Conservation (phyloP, 2,797 vertebrate genomes). For the Oryzias sinensis region DNA sequence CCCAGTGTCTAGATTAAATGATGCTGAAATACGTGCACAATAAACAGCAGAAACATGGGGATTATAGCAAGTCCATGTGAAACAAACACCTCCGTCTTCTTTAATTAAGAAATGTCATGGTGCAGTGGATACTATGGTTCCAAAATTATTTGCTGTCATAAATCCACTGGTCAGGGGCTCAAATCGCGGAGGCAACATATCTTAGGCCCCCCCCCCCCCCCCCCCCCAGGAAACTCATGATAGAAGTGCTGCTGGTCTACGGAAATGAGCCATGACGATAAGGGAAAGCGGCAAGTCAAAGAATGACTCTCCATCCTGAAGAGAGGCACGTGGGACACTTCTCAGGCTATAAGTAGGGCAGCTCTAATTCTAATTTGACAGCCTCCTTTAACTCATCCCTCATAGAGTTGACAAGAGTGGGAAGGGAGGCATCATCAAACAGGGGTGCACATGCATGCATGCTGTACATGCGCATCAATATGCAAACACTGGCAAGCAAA, state of each 20-base stretch:
- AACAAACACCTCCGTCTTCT: too few relatives aligned
- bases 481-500: slow-evolving; percentile 16
- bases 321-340: slow-evolving; percentile 40
- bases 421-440: slow-evolving; percentile 6
- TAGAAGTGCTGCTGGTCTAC: slow-evolving; percentile 33
- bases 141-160: too few relatives aligned
- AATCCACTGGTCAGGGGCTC: too few relatives aligned
- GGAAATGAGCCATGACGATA: slow-evolving; percentile 41
- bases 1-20: too few relatives aligned
- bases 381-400: slow-evolving; percentile 32
- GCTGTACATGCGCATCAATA: slow-evolving; percentile 4
- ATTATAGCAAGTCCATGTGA: too few relatives aligned
- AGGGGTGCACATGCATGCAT: slow-evolving; percentile 9
- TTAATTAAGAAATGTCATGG: too few relatives aligned
- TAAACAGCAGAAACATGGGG: too few relatives aligned
- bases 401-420: slow-evolving; percentile 12
- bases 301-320: slow-evolving; percentile 51
- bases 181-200: too few relatives aligned
- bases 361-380: slow-evolving; percentile 66
- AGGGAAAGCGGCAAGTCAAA: slow-evolving; percentile 40
- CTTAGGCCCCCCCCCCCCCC: too few relatives aligned
- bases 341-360: slow-evolving; percentile 64
- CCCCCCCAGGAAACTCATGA: slow-evolving; percentile 13
- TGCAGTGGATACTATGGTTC: too few relatives aligned
- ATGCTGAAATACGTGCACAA: too few relatives aligned